A percentile compares a stretch with the other conserved stretches of the same genome.
These are phyloP conservation scores for Drosophila equinoxialis DNA, from an alignment of 1,140 invertebrate species.

Conservation along the genomic window DNA sequence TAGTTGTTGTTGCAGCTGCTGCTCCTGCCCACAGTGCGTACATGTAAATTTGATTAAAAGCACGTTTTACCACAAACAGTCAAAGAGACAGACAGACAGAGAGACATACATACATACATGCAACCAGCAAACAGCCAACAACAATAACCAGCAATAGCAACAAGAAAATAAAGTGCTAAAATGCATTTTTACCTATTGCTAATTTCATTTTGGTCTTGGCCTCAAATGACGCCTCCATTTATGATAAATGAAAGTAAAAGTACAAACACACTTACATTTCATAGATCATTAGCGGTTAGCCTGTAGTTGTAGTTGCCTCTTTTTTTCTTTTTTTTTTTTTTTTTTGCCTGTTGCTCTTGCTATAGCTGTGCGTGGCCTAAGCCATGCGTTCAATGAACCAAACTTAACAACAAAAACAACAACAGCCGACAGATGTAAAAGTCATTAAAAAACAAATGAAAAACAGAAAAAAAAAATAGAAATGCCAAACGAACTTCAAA, in stretches of 20 bases:
- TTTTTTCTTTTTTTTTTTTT: constrained; percentile 20
- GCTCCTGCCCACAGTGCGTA: constrained; percentile 72
- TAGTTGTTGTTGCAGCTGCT: constrained; percentile 21
- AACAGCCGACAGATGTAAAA: constrained; percentile 43
- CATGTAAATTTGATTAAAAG: constrained; percentile 81
- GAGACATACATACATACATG: neutral
- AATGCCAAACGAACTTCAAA: constrained; percentile 46
- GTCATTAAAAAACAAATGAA: constrained; percentile 58
- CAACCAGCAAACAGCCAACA: constrained; percentile 25
- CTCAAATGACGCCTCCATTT: constrained; percentile 74
- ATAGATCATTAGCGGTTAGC: constrained; percentile 74
- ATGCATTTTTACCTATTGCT: constrained; percentile 60
- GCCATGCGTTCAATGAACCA: constrained; percentile 66
- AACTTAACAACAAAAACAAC: constrained; percentile 4
- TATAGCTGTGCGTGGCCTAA: constrained; percentile 38
- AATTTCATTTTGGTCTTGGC: constrained; percentile 58
- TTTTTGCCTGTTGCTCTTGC: constrained; percentile 29
- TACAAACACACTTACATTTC: constrained; percentile 69
- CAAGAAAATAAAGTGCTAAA: constrained; percentile 71
- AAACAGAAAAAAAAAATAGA: constrained; percentile 52
- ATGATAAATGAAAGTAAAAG: constrained; percentile 81
- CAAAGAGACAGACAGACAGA: too few species aligned
- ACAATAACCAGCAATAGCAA: constrained; percentile 14
- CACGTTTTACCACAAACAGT: constrained; percentile 60
- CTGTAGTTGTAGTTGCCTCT: constrained; percentile 19